A percentile compares a stretch with the other conserved stretches of the same genome.
Evolutionary conservation across 2,113 vertebrate species (phyloP).

Genomic region (Ictidomys tridecemlineatus): DNA sequence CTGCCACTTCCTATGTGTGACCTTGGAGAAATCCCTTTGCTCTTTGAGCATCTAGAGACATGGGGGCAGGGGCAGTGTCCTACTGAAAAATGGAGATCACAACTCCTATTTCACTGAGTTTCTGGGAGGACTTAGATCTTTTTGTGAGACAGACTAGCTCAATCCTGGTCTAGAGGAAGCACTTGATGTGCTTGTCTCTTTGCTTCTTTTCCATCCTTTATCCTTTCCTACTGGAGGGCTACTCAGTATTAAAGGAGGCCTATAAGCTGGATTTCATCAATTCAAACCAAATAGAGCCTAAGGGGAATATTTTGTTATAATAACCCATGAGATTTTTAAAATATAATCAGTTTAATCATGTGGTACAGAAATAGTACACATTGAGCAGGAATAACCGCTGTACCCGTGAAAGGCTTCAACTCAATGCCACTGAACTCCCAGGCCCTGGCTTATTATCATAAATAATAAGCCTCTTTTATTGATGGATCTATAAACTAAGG

Average conservation of each 20-base stretch:
- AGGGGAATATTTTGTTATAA: not conserved
- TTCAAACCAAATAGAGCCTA: not conserved
- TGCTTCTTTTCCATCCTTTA: not conserved
- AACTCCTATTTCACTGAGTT: not conserved
- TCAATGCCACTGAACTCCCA: not conserved
- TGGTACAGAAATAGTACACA: not conserved
- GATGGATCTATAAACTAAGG: not conserved
- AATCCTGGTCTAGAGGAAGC: not conserved
- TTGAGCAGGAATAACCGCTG: accelerated
- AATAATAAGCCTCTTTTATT: not conserved
- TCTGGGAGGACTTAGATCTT: not conserved
- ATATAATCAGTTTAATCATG: not conserved
- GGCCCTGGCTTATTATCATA: not conserved
- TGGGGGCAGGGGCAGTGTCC: too few relatives aligned
- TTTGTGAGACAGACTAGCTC: not conserved
- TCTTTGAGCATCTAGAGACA: not conserved
- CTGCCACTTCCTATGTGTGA: not conserved
- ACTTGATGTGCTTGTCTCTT: not conserved
- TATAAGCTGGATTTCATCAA: not conserved
- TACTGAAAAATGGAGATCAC: not conserved
- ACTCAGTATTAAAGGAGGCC: not conserved
- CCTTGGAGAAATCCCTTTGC: not conserved
- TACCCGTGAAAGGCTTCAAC: accelerated
- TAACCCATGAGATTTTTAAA: not conserved
- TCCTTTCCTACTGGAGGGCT: not conserved